Conservation (phyloP, 2,888 invertebrate genomes). For the Tridacna crocea region DNA sequence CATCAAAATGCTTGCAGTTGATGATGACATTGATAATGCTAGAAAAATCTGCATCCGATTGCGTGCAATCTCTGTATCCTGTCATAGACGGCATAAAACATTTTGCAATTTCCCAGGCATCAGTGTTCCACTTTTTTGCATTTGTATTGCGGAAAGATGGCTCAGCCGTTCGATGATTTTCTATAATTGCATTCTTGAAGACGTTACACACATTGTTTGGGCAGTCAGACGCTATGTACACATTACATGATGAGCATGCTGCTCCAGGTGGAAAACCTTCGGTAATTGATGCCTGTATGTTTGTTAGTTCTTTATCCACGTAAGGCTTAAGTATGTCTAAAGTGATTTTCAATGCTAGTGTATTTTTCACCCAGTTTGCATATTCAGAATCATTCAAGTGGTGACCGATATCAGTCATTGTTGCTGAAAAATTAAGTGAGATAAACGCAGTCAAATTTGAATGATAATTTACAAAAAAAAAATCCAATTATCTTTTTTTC, state of each 20-base stretch:
- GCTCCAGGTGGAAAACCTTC: not conserved
- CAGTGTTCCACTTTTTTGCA: not conserved
- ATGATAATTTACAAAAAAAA: too few species aligned
- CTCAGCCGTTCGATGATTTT: not conserved
- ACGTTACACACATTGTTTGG: not conserved
- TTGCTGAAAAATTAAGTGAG: too few species aligned
- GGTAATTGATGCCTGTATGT: not conserved
- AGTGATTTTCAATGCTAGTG: not conserved
- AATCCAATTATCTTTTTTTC: too few species aligned
- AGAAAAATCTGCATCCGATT: not conserved
- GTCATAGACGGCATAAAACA: not conserved
- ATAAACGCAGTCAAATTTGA: too few species aligned
- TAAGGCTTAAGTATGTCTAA: not conserved
- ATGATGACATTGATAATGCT: not conserved
- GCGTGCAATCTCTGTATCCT: not conserved
- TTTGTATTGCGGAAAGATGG: not conserved
- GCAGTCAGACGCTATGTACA: not conserved
- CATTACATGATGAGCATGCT: not conserved
- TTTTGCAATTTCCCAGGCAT: slow-evolving; percentile 4
- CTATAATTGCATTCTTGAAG: not conserved
- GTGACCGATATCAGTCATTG: not conserved
- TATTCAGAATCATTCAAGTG: not conserved
- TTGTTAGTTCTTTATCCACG: not conserved
- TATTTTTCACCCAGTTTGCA: slow-evolving; percentile 5
- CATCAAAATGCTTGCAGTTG: not conserved